A percentile compares a stretch with the other conserved stretches of the same genome.
phyloP scores from a whole-genome alignment of 2,113 vertebrate genomes.

The Hemibagrus wyckioides region DNA sequence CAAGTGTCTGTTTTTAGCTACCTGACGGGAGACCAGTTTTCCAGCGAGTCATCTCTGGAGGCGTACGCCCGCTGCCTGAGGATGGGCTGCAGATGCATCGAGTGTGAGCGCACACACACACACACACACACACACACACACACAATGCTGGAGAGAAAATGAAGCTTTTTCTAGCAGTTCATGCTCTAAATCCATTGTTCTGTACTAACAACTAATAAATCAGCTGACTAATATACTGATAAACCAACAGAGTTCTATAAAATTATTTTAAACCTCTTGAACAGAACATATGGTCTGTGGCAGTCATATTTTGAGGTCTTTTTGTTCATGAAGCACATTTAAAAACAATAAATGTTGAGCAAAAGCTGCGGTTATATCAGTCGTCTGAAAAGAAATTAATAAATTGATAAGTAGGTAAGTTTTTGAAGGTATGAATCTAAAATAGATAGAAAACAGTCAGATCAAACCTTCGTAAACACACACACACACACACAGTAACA shows the following conservation, averaged over 20 bases:
- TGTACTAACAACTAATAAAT: not conserved
- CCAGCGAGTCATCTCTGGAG: conserved; percentile 96
- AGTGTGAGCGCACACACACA: conserved; percentile 75
- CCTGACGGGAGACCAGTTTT: conserved; percentile 98
- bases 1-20: conserved; percentile 79
- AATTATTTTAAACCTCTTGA: not conserved
- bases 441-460: not conserved
- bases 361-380: no score
- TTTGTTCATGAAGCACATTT: not conserved
- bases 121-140: conserved; percentile 8
- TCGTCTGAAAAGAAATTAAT: no score
- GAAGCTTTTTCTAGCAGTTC: not conserved
- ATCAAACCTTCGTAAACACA: no score
- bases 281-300: not conserved
- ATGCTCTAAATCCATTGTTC: not conserved
- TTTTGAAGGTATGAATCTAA: no score
- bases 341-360: not conserved
- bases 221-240: not conserved
- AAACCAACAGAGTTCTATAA: not conserved
- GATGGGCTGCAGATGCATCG: conserved; percentile 98
- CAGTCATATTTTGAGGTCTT: not conserved
- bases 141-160: not conserved
- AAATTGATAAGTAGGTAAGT: no score
- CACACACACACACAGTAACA: no score
- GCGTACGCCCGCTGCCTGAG: conserved; percentile 94